Evolutionary conservation across 2,888 invertebrate genomes (phyloP).

Genomic region (Aspidapion aeneum): DNA sequence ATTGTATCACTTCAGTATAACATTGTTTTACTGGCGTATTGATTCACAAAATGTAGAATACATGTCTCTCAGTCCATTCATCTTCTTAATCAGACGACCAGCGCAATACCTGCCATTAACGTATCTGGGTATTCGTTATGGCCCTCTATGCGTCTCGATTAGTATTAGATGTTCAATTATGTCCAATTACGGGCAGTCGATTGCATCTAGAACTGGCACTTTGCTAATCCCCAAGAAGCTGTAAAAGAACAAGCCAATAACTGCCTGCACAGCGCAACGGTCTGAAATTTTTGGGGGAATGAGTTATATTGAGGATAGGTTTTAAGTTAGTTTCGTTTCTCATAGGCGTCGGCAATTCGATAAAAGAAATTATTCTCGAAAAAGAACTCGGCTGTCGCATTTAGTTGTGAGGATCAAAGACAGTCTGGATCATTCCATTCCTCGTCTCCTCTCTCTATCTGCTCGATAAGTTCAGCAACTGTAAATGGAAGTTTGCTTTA

Average conservation of each 20-base stretch:
- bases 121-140: no score
- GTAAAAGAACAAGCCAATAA: constrained; percentile 34
- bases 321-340: no score
- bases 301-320: no score
- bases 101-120: no score
- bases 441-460: not conserved
- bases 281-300: not conserved
- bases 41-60: no score
- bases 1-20: no score
- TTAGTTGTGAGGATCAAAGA: not conserved
- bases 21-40: no score
- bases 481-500: not conserved
- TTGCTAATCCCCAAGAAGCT: constrained; percentile 39
- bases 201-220: constrained; percentile 32
- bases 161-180: constrained; percentile 36
- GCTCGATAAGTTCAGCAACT: not conserved
- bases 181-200: constrained; percentile 36
- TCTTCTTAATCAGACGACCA: no score
- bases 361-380: not conserved
- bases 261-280: no score
- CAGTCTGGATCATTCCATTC: not conserved
- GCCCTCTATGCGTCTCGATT: not conserved
- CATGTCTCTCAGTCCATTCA: no score
- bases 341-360: no score
- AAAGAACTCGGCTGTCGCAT: not conserved